These are phyloP conservation scores for Diaphora mendica DNA, from an alignment of 2,888 invertebrate genomes.

Conservation along the genomic window DNA sequence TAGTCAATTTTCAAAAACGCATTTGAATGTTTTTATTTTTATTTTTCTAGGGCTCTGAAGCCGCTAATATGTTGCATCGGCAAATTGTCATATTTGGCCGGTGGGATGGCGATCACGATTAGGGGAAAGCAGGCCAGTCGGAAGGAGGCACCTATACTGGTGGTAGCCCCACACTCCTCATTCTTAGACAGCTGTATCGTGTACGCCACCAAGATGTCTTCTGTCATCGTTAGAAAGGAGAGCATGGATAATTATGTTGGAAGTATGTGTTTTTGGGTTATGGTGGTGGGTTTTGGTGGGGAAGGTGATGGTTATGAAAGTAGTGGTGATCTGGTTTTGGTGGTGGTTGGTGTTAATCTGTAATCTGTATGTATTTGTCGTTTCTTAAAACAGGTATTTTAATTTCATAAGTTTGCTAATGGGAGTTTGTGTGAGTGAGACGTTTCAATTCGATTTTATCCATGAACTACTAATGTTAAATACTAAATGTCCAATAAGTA, in stretches of 20 bases:
- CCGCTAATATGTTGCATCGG: slow-evolving; percentile 91
- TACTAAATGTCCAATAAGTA: too few species aligned
- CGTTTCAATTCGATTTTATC: not conserved
- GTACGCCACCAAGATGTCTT: slow-evolving; percentile 93
- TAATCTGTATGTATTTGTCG: not conserved
- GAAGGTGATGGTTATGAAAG: not conserved
- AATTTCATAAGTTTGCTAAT: not conserved
- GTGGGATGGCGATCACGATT: slow-evolving; percentile 92
- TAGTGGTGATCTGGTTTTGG: not conserved
- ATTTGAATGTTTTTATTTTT: slow-evolving; percentile 28
- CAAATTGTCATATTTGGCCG: slow-evolving; percentile 90
- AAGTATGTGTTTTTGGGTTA: slow-evolving; percentile 87
- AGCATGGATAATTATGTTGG: slow-evolving; percentile 94
- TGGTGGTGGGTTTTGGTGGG: slow-evolving; percentile 39
- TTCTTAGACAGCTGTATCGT: slow-evolving; percentile 95
- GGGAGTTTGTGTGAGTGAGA: not conserved
- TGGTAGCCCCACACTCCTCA: slow-evolving; percentile 95
- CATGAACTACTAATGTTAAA: too few species aligned
- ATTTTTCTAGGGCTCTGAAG: slow-evolving; percentile 83
- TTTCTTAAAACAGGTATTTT: not conserved
- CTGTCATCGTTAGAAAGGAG: slow-evolving; percentile 93
- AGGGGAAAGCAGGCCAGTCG: slow-evolving; percentile 92
- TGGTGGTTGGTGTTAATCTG: not conserved
- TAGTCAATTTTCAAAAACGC: not conserved
- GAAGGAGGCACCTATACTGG: slow-evolving; percentile 93